phyloP scores from a whole-genome alignment of 2,113 vertebrate genomes.

The Apteryx mantelli region DNA sequence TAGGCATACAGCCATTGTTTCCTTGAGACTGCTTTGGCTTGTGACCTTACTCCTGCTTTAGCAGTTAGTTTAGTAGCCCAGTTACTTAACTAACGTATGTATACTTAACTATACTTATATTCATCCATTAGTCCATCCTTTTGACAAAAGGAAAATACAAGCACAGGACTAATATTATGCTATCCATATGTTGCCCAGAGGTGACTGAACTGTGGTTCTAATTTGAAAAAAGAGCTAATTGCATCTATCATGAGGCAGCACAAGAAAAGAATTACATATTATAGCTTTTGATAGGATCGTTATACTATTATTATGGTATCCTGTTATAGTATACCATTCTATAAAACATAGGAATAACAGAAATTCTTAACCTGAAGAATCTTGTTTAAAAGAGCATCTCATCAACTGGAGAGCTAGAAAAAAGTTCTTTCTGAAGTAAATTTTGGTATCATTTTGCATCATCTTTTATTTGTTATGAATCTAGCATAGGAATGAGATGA shows the following conservation, averaged over 20 bases:
- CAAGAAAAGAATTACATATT: neutral
- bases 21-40: neutral
- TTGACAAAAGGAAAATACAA: neutral
- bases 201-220: neutral
- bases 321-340: neutral
- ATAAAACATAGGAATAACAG: neutral
- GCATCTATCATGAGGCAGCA: neutral
- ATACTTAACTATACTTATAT: neutral
- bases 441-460: neutral
- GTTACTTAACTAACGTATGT: neutral
- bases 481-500: too few species aligned
- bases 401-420: neutral
- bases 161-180: neutral
- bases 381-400: neutral
- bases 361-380: constrained; percentile 46
- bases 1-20: neutral
- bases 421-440: neutral
- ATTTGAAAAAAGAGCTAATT: neutral
- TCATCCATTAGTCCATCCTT: neutral
- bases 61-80: neutral
- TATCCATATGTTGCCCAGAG: neutral
- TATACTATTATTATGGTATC: neutral
- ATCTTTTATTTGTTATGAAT: neutral
- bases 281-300: too few species aligned
- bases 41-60: neutral